phyloP scores from a whole-genome alignment of 1,140 invertebrate genomes.

The Drosophila pallidifrons region DNA sequence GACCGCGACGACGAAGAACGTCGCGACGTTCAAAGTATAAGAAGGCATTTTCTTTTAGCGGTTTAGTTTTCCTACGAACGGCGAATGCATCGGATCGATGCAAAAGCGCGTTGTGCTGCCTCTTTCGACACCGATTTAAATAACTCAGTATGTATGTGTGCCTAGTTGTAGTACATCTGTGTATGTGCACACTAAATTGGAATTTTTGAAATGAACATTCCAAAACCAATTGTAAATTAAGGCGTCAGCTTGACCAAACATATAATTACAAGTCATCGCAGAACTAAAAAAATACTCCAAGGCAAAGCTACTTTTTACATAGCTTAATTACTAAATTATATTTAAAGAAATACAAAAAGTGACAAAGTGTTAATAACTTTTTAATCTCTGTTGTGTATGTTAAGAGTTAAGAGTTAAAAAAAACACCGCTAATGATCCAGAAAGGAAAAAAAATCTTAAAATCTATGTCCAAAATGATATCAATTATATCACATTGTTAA shows the following conservation, averaged over 20 bases:
- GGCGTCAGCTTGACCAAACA: conserved; percentile 8
- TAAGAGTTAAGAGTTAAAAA: too few species aligned
- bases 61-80: conserved; percentile 83
- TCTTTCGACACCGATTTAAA: conserved; percentile 40
- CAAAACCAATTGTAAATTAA: conserved; percentile 21
- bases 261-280: conserved; percentile 4
- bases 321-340: too few species aligned
- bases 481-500: background rate
- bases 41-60: conserved; percentile 70
- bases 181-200: background rate
- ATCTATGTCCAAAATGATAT: background rate
- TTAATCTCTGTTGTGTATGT: background rate
- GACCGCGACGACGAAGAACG: conserved; percentile 16
- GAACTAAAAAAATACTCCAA: too few species aligned
- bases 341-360: too few species aligned
- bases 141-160: conserved; percentile 39
- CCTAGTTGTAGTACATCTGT: background rate
- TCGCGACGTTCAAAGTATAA: conserved; percentile 58
- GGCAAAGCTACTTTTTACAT: too few species aligned
- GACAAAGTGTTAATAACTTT: too few species aligned
- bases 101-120: conserved; percentile 67
- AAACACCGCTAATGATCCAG: background rate
- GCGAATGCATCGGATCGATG: conserved; percentile 84
- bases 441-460: background rate
- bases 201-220: conserved; percentile 29